Evolutionary conservation across 2,113 vertebrate genomes (phyloP).

Genomic region (Gobio gobio): DNA sequence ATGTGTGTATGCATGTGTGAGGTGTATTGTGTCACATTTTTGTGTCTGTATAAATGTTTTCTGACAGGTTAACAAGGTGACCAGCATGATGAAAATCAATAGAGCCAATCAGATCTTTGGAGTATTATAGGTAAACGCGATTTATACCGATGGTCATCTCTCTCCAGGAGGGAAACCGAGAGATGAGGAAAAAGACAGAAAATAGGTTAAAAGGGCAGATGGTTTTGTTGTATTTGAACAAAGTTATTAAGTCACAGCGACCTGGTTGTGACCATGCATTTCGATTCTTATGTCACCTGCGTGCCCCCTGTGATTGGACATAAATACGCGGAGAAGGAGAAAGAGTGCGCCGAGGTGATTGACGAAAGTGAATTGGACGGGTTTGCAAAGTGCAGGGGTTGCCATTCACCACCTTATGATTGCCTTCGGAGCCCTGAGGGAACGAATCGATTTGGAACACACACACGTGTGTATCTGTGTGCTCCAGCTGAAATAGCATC

Average conservation of each 20-base stretch:
- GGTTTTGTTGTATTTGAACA: constrained; percentile 15
- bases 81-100: constrained; percentile 3
- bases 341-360: constrained; percentile 52
- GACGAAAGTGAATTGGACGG: constrained; percentile 66
- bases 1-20: neutral
- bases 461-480: constrained; percentile 31
- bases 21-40: neutral
- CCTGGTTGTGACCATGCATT: constrained; percentile 20
- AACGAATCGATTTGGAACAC: constrained; percentile 62
- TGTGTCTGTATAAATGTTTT: neutral
- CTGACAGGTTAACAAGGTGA: neutral
- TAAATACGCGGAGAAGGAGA: constrained; percentile 48
- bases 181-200: constrained; percentile 36
- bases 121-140: neutral
- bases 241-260: constrained; percentile 31
- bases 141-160: neutral
- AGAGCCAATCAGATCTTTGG: neutral
- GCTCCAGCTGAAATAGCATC: constrained; percentile 31
- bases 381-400: constrained; percentile 63
- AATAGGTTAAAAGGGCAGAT: constrained; percentile 42
- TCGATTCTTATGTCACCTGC: constrained; percentile 6
- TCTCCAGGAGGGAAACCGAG: neutral
- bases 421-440: constrained; percentile 66
- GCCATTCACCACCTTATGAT: constrained; percentile 76
- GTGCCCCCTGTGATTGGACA: constrained; percentile 14